phyloP scores from a whole-genome alignment of 2,888 invertebrate genomes.

The Andrena fulva region DNA sequence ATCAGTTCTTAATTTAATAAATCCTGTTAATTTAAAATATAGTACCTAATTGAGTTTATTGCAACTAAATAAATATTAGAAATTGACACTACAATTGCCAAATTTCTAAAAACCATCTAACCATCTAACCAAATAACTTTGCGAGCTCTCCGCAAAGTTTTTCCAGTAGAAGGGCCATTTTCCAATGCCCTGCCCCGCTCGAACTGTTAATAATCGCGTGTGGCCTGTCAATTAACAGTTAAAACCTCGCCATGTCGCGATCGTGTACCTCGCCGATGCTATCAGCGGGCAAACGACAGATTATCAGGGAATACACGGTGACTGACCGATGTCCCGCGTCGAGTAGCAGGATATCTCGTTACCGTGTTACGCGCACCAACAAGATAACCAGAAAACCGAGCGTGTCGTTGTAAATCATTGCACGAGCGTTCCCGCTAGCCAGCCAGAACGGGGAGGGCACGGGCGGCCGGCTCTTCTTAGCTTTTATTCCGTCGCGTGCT shows the following conservation, averaged over 20 bases:
- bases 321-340: conserved; percentile 53
- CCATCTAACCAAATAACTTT: too few relatives aligned
- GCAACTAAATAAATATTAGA: too few relatives aligned
- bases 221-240: conserved; percentile 46
- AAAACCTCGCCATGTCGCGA: not conserved
- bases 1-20: too few relatives aligned
- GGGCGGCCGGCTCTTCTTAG: conserved; percentile 20
- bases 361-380: conserved; percentile 53
- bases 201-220: conserved; percentile 12
- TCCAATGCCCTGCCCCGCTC: too few relatives aligned
- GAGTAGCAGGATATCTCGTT: conserved; percentile 60
- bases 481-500: conserved; percentile 50
- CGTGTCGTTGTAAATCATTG: conserved; percentile 51
- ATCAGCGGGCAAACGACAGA: conserved; percentile 22
- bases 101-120: too few relatives aligned
- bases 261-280: not conserved
- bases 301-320: conserved; percentile 44
- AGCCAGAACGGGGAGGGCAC: not conserved
- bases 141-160: too few relatives aligned
- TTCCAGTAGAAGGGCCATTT: too few relatives aligned
- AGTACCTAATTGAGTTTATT: too few relatives aligned
- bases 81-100: too few relatives aligned
- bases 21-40: too few relatives aligned
- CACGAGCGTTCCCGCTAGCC: not conserved
- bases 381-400: conserved; percentile 63